These are phyloP conservation scores for Anadara kagoshimensis DNA, from an alignment of 1,140 invertebrate species.

Conservation along the genomic window DNA sequence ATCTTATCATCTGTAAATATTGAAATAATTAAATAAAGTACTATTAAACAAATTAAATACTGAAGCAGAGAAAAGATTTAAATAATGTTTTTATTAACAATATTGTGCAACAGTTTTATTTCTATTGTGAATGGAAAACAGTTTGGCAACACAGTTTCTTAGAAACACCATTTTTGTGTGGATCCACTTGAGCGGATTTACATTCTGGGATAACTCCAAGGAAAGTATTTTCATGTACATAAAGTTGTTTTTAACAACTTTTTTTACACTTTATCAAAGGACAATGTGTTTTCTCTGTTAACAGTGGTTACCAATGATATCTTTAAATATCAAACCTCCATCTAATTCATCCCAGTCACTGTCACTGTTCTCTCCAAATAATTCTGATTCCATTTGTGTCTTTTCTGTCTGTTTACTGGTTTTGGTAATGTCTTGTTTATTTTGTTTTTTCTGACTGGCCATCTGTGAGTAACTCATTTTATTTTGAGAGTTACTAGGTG, in stretches of 20 bases:
- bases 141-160: too few relatives aligned
- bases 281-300: too few relatives aligned
- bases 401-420: not conserved
- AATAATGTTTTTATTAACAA: too few relatives aligned
- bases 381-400: conserved; percentile 33
- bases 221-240: not conserved
- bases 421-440: not conserved
- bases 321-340: conserved; percentile 39
- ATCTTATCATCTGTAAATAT: conserved; percentile 46
- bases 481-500: not conserved
- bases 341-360: conserved; percentile 70
- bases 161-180: too few relatives aligned
- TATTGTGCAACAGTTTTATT: not conserved
- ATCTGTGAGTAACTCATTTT: not conserved
- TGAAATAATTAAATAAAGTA: not conserved
- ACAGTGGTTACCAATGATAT: not conserved
- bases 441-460: too few relatives aligned
- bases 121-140: too few relatives aligned
- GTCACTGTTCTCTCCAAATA: conserved; percentile 64
- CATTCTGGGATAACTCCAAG: not conserved
- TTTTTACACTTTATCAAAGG: too few relatives aligned
- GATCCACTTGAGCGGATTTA: not conserved
- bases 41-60: not conserved
- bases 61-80: too few relatives aligned
- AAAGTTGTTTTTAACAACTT: not conserved